A percentile compares a stretch with the other conserved stretches of the same genome.
These are phyloP conservation scores for Euzetes globulus DNA, from an alignment of 2,888 invertebrate species.

Conservation along the genomic window DNA sequence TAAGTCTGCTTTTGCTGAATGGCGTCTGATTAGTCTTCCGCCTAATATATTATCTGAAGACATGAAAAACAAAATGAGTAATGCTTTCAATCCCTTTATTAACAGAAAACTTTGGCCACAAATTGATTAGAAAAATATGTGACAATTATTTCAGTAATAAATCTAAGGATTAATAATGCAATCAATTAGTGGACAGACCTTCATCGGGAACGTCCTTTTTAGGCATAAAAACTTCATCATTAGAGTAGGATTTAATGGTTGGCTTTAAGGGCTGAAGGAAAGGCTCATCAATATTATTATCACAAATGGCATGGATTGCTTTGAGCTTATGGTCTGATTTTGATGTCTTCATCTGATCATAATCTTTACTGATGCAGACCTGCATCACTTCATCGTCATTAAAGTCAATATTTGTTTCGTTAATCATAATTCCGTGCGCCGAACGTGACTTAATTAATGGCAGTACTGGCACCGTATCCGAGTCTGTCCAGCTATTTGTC, in stretches of 20 bases:
- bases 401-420: background rate
- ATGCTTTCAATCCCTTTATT: too few species aligned
- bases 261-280: constrained; percentile 7
- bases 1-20: constrained; percentile 34
- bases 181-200: background rate
- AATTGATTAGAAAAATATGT: background rate
- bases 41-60: constrained; percentile 14
- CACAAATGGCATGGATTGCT: background rate
- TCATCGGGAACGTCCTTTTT: background rate
- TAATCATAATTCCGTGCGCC: constrained; percentile 8
- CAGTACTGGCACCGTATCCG: background rate
- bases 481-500: background rate
- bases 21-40: constrained; percentile 17
- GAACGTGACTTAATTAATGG: constrained; percentile 23
- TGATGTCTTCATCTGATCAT: background rate
- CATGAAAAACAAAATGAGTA: too few species aligned
- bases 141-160: background rate
- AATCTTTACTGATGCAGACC: constrained; percentile 3
- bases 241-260: constrained; percentile 23
- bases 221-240: constrained; percentile 28
- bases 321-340: constrained; percentile 2
- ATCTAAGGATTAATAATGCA: too few species aligned
- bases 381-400: constrained; percentile 25
- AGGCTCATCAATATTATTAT: constrained; percentile 17
- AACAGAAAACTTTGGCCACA: too few species aligned